Evolutionary conservation across 2,888 invertebrate genomes (phyloP), one percentile per base, ranked within the genome.

Genomic region (Plagodis pulveraria): DNA sequence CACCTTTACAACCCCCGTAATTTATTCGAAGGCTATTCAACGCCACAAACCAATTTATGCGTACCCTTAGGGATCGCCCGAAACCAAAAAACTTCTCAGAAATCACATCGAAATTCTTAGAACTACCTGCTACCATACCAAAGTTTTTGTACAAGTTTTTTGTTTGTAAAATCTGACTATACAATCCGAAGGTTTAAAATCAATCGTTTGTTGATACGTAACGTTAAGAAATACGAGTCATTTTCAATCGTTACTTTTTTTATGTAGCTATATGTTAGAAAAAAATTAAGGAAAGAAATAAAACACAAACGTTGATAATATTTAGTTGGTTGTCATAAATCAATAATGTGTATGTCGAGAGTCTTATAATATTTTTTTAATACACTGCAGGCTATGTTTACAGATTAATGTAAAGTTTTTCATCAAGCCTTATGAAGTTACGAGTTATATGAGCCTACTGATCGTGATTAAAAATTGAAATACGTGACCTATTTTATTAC

Each of bases 51-150:
- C 64, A 63, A 64, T 67, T 68, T 70, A 69, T 61, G 72, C 62
- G 72, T 67, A 50, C 65, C 60, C 66, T 54, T 51, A 69, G 73
- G 76, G 76, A 71, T 72, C 60, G 62, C 66, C 67, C 71, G 63
- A 58, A 62, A 66, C 66, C 63, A 65, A 77, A 79, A 81, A 74
- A 74, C 61, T 86, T 86, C 86, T 69, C 6, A 78, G 86, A 86
- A 86, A 74, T 72, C 71, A 67, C 65, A 62, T 63, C 63, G 63
- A 58, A 72, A 72, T 86, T 86, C 86, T 75, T 34, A 69, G 86
- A 85, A 84, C 79, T 83, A 83, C 83, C 84, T 81, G 79, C 80
- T 76, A 69, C 73, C 54, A 65, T 59, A 76, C 71, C 72, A 80
- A 79, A 76, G 63, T 70, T 76, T 74, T 77, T 68, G 65, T 63